A percentile compares a stretch with the other conserved stretches of the same genome.
Evolutionary conservation across 2,797 vertebrate species (phyloP).

Genomic region (Argyrosomus regius): DNA sequence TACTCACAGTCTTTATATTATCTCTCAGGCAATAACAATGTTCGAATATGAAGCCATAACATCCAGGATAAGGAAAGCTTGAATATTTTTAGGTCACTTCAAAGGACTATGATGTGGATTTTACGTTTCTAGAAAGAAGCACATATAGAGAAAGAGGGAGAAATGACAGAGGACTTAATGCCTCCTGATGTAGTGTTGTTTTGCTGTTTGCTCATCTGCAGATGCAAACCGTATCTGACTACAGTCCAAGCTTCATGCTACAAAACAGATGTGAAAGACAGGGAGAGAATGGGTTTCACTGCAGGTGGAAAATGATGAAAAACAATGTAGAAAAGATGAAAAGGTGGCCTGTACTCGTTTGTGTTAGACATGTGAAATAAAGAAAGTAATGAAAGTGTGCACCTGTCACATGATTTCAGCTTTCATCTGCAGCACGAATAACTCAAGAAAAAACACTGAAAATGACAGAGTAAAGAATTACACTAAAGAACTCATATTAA

Average conservation of each 20-base stretch:
- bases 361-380: constrained; percentile 41
- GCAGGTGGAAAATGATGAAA: constrained; percentile 53
- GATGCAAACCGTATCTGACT: constrained; percentile 51
- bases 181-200: constrained; percentile 40
- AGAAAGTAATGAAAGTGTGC: constrained; percentile 40
- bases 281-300: constrained; percentile 30
- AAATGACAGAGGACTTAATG: constrained; percentile 24
- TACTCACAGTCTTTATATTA: constrained; percentile 2
- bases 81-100: background rate
- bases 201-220: constrained; percentile 51
- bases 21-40: background rate
- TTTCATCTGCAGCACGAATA: constrained; percentile 30
- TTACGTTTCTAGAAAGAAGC: background rate
- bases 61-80: background rate
- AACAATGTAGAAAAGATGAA: constrained; percentile 54
- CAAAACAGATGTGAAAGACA: constrained; percentile 47
- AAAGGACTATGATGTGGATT: constrained; percentile 8
- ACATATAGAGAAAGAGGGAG: background rate
- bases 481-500: background rate
- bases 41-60: background rate
- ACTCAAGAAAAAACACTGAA: background rate
- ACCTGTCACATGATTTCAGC: constrained; percentile 51
- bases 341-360: constrained; percentile 46
- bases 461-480: constrained; percentile 22
- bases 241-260: constrained; percentile 28